Conservation (phyloP, 2,888 invertebrate genomes). For the Heliconius ismenius region DNA sequence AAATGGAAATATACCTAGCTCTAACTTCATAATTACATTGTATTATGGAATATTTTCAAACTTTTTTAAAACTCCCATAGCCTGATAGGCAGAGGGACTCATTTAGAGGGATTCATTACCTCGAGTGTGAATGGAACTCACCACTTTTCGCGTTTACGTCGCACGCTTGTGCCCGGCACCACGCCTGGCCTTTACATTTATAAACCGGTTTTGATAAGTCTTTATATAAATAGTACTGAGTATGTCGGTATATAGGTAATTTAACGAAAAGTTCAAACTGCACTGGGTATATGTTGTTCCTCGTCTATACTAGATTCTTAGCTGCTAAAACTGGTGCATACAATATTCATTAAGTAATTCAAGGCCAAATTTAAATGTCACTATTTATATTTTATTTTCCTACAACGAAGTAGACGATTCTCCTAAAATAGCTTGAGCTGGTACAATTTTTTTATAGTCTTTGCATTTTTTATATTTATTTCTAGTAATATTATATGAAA, state of each 20-base stretch:
- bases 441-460: background rate
- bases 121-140: background rate
- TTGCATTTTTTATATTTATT: conserved; percentile 2
- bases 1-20: background rate
- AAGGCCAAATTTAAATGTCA: conserved; percentile 22
- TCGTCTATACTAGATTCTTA: background rate
- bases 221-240: no score
- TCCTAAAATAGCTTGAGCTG: conserved; percentile 13
- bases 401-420: background rate
- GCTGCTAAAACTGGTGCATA: background rate
- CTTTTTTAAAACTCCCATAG: background rate
- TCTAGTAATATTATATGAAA: background rate
- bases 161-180: background rate
- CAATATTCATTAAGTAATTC: conserved; percentile 22
- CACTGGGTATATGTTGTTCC: background rate
- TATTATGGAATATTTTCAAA: background rate
- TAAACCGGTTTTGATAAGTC: no score
- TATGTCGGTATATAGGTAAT: background rate
- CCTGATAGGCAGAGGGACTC: no score
- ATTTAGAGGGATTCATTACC: no score
- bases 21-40: background rate
- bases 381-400: background rate
- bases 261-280: conserved; percentile 7
- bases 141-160: background rate
- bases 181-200: background rate